A percentile compares a stretch with the other conserved stretches of the same genome.
phyloP scores from a whole-genome alignment of 2,888 invertebrate species.

The Merodon equestris region DNA sequence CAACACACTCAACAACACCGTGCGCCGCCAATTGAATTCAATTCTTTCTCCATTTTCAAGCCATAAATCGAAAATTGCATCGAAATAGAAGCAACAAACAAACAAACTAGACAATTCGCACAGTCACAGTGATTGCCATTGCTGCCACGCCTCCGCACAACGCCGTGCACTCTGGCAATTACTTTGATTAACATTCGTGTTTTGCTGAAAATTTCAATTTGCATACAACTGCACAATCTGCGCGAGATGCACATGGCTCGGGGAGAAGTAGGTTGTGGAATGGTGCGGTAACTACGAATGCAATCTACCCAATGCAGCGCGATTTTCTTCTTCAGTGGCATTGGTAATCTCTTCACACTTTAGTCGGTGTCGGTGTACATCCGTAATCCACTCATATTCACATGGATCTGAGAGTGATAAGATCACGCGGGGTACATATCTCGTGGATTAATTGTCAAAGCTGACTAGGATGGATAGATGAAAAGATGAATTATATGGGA shows the following conservation, averaged over 20 bases:
- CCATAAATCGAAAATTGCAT: constrained; percentile 57
- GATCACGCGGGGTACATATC: constrained; percentile 51
- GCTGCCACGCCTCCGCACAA: constrained; percentile 57
- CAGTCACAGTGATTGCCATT: constrained; percentile 60
- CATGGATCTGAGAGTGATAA: constrained; percentile 56
- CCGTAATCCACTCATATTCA: constrained; percentile 13
- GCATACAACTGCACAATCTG: constrained; percentile 43
- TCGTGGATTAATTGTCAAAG: constrained; percentile 44
- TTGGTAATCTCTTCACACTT: constrained; percentile 38
- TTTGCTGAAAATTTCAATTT: constrained; percentile 62
- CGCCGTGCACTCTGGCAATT: constrained; percentile 52
- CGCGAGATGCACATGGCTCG: neutral
- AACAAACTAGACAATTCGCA: constrained; percentile 46
- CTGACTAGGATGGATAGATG: constrained; percentile 10
- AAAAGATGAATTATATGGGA: no score
- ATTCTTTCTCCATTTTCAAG: constrained; percentile 58
- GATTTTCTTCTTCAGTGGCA: constrained; percentile 42
- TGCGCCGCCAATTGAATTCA: constrained; percentile 47
- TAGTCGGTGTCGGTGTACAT: no score
- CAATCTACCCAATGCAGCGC: constrained; percentile 41
- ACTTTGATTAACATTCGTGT: constrained; percentile 68
- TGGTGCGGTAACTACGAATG: neutral
- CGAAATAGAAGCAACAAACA: constrained; percentile 19
- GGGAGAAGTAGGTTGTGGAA: constrained; percentile 1
- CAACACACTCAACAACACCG: neutral